phyloP scores from a whole-genome alignment of 2,797 vertebrate genomes.

The Nyctalus aviator region DNA sequence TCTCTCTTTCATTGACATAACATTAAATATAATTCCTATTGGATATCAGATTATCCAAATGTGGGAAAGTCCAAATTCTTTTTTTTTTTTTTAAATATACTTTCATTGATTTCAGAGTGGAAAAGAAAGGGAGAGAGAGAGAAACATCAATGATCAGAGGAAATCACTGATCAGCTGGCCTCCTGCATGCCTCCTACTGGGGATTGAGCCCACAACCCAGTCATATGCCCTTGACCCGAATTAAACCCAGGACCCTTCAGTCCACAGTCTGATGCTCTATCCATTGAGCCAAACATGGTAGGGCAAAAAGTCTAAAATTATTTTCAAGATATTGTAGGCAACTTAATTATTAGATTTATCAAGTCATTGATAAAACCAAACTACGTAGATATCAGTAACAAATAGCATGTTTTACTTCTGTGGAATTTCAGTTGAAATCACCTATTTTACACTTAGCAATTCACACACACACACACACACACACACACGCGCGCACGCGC shows the following conservation, averaged over 20 bases:
- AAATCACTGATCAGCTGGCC: too few species aligned
- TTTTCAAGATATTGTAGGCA: background rate
- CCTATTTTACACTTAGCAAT: background rate
- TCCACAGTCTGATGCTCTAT: too few species aligned
- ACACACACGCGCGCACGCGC: background rate
- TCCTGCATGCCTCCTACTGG: too few species aligned
- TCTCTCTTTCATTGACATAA: too few species aligned
- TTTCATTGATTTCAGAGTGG: too few species aligned
- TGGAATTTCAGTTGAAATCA: constrained; percentile 12
- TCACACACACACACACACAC: background rate
- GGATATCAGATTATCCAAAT: background rate
- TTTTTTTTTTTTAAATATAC: too few species aligned
- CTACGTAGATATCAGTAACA: background rate
- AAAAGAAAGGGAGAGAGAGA: too few species aligned
- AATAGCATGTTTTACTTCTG: background rate
- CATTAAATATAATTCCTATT: background rate
- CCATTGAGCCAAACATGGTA: too few species aligned
- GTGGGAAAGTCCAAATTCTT: background rate
- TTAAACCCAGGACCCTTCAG: too few species aligned
- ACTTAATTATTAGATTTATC: background rate
- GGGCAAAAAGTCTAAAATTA: background rate
- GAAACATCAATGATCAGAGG: too few species aligned
- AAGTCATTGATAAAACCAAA: constrained; percentile 8
- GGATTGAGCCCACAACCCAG: too few species aligned
- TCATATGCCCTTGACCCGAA: too few species aligned